Conservation (phyloP, 37 sponge, comb jelly and placozoan genomes). For the Hormiphora californensis region DNA sequence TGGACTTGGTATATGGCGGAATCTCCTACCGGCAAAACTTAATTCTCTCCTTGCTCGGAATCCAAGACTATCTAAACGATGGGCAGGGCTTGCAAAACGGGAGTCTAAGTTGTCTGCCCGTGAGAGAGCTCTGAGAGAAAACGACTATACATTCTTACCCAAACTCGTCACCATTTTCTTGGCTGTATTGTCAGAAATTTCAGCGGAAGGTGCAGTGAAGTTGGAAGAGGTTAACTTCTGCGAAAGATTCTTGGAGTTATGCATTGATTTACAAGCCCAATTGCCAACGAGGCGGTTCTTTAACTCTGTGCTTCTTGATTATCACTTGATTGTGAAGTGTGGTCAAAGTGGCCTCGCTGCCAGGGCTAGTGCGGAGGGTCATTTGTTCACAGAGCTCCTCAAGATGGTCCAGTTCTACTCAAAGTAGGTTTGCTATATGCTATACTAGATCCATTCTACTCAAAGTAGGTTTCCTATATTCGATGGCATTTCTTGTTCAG, state of each 20-base stretch:
- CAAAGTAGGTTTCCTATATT: no score
- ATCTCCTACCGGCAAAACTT: slow-evolving; percentile 64
- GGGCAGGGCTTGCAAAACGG: slow-evolving; percentile 69
- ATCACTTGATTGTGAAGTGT: slow-evolving; percentile 76
- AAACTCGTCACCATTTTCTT: slow-evolving; percentile 72
- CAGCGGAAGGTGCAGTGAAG: slow-evolving; percentile 46
- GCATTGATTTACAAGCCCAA: slow-evolving; percentile 80
- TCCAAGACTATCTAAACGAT: slow-evolving; percentile 69
- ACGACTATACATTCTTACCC: slow-evolving; percentile 66
- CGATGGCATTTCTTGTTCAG: no score
- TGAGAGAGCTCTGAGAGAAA: slow-evolving; percentile 26
- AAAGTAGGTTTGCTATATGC: no score
- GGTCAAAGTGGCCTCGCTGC: slow-evolving; percentile 58
- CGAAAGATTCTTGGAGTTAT: slow-evolving; percentile 85
- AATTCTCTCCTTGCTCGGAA: slow-evolving; percentile 5
- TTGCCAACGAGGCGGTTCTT: slow-evolving; percentile 90
- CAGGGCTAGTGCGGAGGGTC: slow-evolving; percentile 72
- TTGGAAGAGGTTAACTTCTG: slow-evolving; percentile 67
- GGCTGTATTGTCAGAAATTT: slow-evolving; percentile 62
- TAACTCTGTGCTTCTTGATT: slow-evolving; percentile 82
- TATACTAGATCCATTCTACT: no score
- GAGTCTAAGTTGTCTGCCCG: slow-evolving; percentile 64
- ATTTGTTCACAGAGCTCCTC: slow-evolving; percentile 82
- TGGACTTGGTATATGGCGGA: slow-evolving; percentile 75
- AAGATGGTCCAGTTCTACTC: slow-evolving; percentile 84